Evolutionary conservation across 2,888 invertebrate species (phyloP).

Genomic region (Cheilosia pagana): DNA sequence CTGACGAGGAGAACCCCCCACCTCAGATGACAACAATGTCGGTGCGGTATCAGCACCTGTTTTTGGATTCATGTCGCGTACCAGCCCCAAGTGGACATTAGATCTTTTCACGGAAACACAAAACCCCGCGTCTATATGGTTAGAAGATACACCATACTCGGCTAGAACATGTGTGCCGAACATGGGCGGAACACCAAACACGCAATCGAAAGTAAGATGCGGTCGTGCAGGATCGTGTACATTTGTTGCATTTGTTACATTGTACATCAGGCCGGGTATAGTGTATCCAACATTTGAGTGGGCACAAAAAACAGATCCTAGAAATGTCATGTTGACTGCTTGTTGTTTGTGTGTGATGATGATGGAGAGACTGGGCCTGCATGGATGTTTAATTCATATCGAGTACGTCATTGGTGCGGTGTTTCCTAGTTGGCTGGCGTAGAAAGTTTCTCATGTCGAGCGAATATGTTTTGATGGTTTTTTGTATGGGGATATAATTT

Average conservation of each 20-base stretch:
- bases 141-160: constrained; percentile 42
- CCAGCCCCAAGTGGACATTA: constrained; percentile 44
- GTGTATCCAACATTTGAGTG: constrained; percentile 36
- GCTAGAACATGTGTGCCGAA: constrained; percentile 49
- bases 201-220: constrained; percentile 63
- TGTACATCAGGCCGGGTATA: background rate
- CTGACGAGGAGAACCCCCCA: constrained; percentile 25
- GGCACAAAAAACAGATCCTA: constrained; percentile 42
- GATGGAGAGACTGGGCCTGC: constrained; percentile 54
- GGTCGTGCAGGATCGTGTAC: constrained; percentile 16
- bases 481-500: constrained; percentile 18
- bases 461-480: constrained; percentile 25
- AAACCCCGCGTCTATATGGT: constrained; percentile 23
- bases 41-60: constrained; percentile 36
- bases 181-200: constrained; percentile 65
- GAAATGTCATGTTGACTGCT: constrained; percentile 52
- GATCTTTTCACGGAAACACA: constrained; percentile 49
- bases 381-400: constrained; percentile 69
- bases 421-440: constrained; percentile 52
- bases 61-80: constrained; percentile 46
- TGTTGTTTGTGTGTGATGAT: constrained; percentile 61
- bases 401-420: constrained; percentile 58
- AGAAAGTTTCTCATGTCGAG: constrained; percentile 54
- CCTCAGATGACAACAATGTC: background rate
- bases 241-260: constrained; percentile 28